Evolutionary conservation across 2,113 vertebrate genomes (phyloP).

Genomic region (Taxidea taxus): DNA sequence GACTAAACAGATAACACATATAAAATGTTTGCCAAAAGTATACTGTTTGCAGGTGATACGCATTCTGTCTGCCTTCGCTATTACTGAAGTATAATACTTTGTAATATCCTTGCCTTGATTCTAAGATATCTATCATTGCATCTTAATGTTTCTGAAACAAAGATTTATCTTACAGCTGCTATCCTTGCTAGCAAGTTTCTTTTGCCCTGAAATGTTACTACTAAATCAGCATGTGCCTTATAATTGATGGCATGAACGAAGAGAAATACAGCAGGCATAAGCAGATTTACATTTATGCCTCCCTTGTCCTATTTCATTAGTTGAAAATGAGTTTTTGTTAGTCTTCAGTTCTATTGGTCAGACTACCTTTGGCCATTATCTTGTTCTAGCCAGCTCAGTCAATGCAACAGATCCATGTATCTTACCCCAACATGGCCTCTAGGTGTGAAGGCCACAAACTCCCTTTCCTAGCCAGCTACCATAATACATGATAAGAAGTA

Average conservation of each 20-base stretch:
- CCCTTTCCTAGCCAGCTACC: not conserved
- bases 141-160: slow-evolving; percentile 33
- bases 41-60: not conserved
- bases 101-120: not conserved
- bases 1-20: not conserved
- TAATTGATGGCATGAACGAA: not conserved
- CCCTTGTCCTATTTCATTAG: not conserved
- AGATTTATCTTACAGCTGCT: slow-evolving; percentile 1
- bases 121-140: not conserved
- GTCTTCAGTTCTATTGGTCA: not conserved
- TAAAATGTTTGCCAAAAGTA: not conserved
- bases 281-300: not conserved
- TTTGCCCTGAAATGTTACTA: not conserved
- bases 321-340: slow-evolving; percentile 33
- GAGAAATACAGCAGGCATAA: not conserved
- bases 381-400: not conserved
- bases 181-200: not conserved
- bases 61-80: not conserved
- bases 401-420: slow-evolving; percentile 7
- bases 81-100: not conserved
- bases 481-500: not conserved
- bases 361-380: not conserved
- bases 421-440: not conserved
- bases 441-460: not conserved
- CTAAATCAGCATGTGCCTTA: not conserved